Evolutionary conservation across 2,113 vertebrate genomes (phyloP), one percentile per base, ranked within the genome.

Genomic region (Osmerus eperlanus): DNA sequence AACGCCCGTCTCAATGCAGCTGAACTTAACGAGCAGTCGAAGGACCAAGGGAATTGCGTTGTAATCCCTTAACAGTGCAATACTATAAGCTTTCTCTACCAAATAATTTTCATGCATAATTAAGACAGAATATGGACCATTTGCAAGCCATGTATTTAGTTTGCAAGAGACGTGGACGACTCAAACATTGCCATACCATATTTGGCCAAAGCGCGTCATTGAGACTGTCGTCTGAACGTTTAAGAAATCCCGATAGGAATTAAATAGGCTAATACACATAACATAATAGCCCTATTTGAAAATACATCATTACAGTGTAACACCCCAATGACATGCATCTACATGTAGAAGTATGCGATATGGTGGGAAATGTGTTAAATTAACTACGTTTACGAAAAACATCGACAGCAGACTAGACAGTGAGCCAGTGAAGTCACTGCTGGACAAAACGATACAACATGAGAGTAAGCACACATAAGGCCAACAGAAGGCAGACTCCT

Each of bases 181-280:
- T 56, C 58, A 64, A 75, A 62, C 25, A 53, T 59, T 56, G 69
- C 65, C 72, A 72, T 52, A 64, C 73, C 80, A 73, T 78, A 71
- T 82, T 55, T 64, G 77, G 77, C 59, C 55, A 70, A 75, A 65
- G 71, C 78, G 79, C 84, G 81, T 84, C 81, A 85, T 65, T 18
- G 15, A 73, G 61, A 68, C 66, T 23, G 19, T 68, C 16, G 58
- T 63, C 71, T 77, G 67, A 73, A 76, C 77, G 63, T 70, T 36
- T 72, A 47, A 59, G 58, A 19, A n/a, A 47, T 6, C 25, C 28
- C 62, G 32, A 29, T 47, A 47, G 41, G 9, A 47, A 47, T 47
- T 5, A 47, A 47, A 47, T 71, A 60, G 55, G 28, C 18, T 8
- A 28, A 18, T 53, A 56, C 15, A 70, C 52, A 55, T 32, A 65